phyloP scores from a whole-genome alignment of 2,113 vertebrate genomes.

The Aythya baeri region DNA sequence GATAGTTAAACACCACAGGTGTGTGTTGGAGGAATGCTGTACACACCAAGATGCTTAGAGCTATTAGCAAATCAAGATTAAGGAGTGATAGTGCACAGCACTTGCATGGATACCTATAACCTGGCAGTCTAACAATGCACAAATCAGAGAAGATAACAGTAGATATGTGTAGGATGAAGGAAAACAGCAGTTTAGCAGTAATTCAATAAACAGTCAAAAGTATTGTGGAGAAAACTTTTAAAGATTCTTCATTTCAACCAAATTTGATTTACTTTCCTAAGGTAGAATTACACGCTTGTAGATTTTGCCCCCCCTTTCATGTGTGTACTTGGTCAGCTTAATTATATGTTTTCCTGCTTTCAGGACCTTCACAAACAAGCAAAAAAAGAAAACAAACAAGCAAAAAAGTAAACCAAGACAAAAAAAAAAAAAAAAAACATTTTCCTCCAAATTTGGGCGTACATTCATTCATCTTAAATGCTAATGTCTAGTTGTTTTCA shows the following conservation, averaged over 20 bases:
- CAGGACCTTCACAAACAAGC: neutral
- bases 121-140: neutral
- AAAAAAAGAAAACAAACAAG: neutral
- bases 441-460: neutral
- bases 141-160: neutral
- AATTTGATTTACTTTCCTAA: neutral
- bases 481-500: neutral
- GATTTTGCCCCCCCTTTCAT: neutral
- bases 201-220: neutral
- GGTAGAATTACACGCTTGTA: neutral
- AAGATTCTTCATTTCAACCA: neutral
- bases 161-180: neutral
- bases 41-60: neutral
- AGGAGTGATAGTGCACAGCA: neutral
- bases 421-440: neutral
- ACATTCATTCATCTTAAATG: neutral
- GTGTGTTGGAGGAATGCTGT: neutral
- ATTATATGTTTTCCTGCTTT: neutral
- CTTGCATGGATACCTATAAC: neutral
- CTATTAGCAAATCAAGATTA: neutral
- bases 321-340: fast-evolving
- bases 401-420: neutral
- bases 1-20: neutral
- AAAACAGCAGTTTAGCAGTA: neutral
- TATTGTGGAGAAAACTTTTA: neutral